Base-by-base conservation (phyloP, 1,140 invertebrate species). In the Arctopsyche grandis region DNA sequence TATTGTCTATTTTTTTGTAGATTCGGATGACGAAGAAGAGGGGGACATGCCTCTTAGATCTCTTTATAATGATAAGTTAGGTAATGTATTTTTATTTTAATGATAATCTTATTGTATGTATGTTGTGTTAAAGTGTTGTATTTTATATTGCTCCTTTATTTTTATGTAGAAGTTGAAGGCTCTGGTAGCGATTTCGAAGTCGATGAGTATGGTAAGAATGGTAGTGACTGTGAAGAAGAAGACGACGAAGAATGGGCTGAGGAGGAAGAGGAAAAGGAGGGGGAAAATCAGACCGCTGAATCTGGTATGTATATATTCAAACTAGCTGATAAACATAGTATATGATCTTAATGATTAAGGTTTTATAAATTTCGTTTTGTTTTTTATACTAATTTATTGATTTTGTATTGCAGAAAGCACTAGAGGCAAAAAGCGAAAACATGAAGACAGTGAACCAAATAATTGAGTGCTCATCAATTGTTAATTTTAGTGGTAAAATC, bases 31-130 rank as follows among this genome's bases (percentile, higher is more conserved):
- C 69, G 90, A 89, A 82, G 90, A 93, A 80, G 89, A 92, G 58
- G 88, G 87, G 74, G 91, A 92, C 83, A 88, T 94, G 78, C 92
- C 91, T 81, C 89, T 95, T 76, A 91, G 89, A 83, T 90, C 92
- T 81, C 90, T 95, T 66, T 94, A 95, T 86, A 93, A 93, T 85
- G 91, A 93, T 75, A 90, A 93, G 85, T 84, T 94, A 70, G 92
- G 92, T 86, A 91, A 87, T 60, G 70, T 85, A 24, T 3, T 7
- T 19, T 38, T 43, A 26, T 14, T 43, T 43, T 12, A 69, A 69
- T 9, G 7, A 46, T 9, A 38, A 12, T 46, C 21, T 5, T 24
- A 71, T 38, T 46, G 14, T 38, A 3, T 44, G n/a, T 12, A 44
- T 71, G 1, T 26, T 66, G 12, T 12, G 16, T 46, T 16, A 69